These are phyloP conservation scores for Sipha flava DNA, from an alignment of 1,140 invertebrate genomes.

Conservation along the genomic window DNA sequence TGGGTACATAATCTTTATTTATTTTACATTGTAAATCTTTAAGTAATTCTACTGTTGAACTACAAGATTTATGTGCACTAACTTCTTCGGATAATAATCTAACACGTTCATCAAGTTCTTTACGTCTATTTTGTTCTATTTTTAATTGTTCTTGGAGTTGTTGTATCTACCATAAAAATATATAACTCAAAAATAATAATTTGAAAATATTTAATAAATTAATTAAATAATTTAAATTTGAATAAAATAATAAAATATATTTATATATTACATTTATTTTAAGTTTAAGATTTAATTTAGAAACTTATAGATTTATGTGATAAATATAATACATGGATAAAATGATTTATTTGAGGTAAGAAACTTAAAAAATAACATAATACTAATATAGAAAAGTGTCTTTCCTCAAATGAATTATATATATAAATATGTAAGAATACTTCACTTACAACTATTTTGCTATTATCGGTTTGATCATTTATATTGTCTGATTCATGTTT, in stretches of 20 bases:
- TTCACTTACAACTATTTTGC: neutral
- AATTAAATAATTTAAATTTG: too few relatives aligned
- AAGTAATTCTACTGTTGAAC: neutral
- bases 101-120: conserved; percentile 12
- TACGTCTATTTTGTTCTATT: conserved; percentile 1
- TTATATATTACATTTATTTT: too few relatives aligned
- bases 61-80: conserved; percentile 1
- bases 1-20: neutral
- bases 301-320: too few relatives aligned
- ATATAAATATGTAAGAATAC: too few relatives aligned
- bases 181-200: neutral
- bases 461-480: neutral
- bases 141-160: conserved; percentile 4
- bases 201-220: too few relatives aligned
- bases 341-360: too few relatives aligned
- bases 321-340: too few relatives aligned
- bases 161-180: neutral
- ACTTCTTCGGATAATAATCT: neutral
- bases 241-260: too few relatives aligned
- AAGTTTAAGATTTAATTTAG: too few relatives aligned
- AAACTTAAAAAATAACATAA: too few relatives aligned
- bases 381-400: too few relatives aligned
- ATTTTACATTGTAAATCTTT: conserved; percentile 13
- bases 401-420: too few relatives aligned
- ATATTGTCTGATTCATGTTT: neutral